Percentiles rank a stretch among this genome's conserved stretches.
Evolutionary conservation across 2,113 vertebrate species (phyloP).

Genomic region (Brachyhypopomus occidentalis): DNA sequence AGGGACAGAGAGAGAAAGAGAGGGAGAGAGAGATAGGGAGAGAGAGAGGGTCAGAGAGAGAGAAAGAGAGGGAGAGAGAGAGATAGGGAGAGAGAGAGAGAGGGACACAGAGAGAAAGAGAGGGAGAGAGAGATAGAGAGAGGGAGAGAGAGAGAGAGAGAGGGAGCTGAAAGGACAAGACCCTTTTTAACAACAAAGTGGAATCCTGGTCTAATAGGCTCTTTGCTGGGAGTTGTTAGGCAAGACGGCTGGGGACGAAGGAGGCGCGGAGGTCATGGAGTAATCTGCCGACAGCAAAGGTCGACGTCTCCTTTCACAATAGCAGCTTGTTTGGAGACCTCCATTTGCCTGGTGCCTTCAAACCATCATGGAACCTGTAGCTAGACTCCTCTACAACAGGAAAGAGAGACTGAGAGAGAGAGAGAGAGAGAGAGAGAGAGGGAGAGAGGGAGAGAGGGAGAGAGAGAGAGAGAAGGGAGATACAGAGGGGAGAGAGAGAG

Average conservation of each 20-base stretch:
- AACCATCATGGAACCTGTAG: conserved; percentile 75
- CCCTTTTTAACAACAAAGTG: conserved; percentile 92
- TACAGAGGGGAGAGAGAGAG: too few relatives aligned
- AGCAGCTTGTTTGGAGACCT: conserved; percentile 79
- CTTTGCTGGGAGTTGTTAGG: conserved; percentile 86
- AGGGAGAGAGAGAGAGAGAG: conserved; percentile 65
- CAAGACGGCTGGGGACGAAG: conserved; percentile 81
- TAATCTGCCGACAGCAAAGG: conserved; percentile 88
- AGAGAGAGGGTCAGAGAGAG: conserved; percentile 80
- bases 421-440: conserved; percentile 5
- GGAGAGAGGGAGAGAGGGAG: not conserved
- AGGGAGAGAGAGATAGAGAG: conserved; percentile 77
- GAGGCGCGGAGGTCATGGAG: conserved; percentile 83
- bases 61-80: conserved; percentile 72
- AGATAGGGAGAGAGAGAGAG: conserved; percentile 68
- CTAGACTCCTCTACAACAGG: conserved; percentile 76
- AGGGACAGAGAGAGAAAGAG: conserved; percentile 69
- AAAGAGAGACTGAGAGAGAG: conserved; percentile 50
- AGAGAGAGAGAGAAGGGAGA: not conserved
- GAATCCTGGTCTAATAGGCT: conserved; percentile 88
- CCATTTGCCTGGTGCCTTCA: conserved; percentile 73
- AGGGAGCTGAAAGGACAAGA: conserved; percentile 91
- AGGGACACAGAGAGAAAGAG: conserved; percentile 74
- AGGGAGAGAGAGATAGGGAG: conserved; percentile 79
- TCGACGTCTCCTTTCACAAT: conserved; percentile 82